phyloP scores from a whole-genome alignment of 2,888 invertebrate genomes.

The Tetragonula carbonaria region DNA sequence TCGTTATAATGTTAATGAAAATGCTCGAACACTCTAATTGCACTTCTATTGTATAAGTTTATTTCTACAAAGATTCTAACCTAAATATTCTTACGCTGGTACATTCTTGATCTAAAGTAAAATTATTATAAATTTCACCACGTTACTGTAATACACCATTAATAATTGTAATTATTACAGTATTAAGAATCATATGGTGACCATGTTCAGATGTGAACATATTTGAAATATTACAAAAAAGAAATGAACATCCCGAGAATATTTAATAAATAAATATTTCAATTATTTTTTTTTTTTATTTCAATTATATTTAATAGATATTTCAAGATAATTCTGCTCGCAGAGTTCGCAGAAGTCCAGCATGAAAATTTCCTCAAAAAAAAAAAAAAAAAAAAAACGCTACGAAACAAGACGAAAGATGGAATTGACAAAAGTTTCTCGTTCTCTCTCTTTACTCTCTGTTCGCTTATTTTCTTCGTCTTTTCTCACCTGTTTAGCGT shows the following conservation, averaged over 20 bases:
- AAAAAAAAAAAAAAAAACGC: neutral
- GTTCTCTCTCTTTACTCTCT: constrained; percentile 38
- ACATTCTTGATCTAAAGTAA: too few species aligned
- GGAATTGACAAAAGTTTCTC: neutral
- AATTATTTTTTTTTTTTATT: too few species aligned
- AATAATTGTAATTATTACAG: neutral
- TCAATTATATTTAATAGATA: neutral
- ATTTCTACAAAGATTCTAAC: neutral
- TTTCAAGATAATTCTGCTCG: neutral
- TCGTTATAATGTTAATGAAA: too few species aligned
- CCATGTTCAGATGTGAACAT: accelerated
- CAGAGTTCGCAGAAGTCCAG: neutral
- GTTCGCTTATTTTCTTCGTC: constrained; percentile 53
- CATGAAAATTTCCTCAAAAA: neutral
- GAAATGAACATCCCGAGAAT: too few species aligned
- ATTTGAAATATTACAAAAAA: too few species aligned
- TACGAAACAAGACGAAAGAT: neutral
- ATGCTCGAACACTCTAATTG: too few species aligned
- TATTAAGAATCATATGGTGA: too few species aligned
- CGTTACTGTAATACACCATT: neutral
- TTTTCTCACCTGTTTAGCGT: constrained; percentile 42
- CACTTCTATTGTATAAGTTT: too few species aligned
- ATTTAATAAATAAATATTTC: too few species aligned
- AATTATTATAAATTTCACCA: too few species aligned
- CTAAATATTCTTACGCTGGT: neutral